phyloP scores from a whole-genome alignment of 1,140 invertebrate genomes.

The Diorhabda sublineata region DNA sequence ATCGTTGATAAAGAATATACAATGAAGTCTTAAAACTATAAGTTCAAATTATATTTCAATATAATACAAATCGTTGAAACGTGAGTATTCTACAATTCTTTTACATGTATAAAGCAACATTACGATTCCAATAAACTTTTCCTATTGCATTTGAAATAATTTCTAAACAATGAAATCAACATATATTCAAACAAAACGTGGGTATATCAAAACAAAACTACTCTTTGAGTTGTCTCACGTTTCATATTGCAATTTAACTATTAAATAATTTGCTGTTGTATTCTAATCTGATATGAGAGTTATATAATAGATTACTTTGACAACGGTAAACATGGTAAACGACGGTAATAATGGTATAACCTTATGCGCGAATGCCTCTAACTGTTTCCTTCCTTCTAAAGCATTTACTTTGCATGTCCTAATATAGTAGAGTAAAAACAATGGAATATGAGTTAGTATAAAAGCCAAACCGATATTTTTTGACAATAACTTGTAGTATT shows the following conservation, averaged over 20 bases:
- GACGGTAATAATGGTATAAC: background rate
- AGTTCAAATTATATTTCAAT: too few relatives aligned
- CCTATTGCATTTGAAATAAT: background rate
- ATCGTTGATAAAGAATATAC: too few relatives aligned
- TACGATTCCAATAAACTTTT: background rate
- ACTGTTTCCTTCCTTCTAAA: background rate
- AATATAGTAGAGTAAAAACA: background rate
- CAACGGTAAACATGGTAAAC: constrained; percentile 2
- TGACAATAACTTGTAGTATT: too few relatives aligned
- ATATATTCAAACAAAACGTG: background rate
- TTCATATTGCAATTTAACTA: background rate
- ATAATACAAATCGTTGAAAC: too few relatives aligned
- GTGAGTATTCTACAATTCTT: too few relatives aligned
- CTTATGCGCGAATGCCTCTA: background rate
- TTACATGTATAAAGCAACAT: too few relatives aligned
- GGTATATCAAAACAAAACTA: background rate
- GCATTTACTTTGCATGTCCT: background rate
- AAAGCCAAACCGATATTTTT: too few relatives aligned
- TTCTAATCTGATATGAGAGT: background rate
- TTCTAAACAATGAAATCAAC: background rate
- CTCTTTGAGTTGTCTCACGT: background rate
- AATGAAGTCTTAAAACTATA: too few relatives aligned
- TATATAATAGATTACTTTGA: background rate
- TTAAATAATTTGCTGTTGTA: background rate
- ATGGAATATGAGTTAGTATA: too few relatives aligned